A percentile compares a stretch with the other conserved stretches of the same genome.
Evolutionary conservation across 1,140 invertebrate species (phyloP).

Genomic region (Cydia pomonella): DNA sequence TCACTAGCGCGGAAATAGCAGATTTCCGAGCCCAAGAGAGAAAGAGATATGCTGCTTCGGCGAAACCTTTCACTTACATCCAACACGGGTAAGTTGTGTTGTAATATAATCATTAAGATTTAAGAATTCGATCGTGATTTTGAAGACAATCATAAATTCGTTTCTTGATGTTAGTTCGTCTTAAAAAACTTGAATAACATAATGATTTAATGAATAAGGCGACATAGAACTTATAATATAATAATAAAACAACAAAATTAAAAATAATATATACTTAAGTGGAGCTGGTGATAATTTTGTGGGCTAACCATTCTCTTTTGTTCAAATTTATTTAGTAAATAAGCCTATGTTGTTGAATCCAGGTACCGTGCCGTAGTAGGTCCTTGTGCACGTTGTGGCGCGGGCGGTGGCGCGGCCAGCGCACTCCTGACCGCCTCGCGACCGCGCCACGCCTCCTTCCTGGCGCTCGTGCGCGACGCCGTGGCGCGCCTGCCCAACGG

Average conservation of each 20-base stretch:
- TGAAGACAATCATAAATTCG: no score
- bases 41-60: conserved; percentile 55
- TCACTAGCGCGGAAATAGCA: conserved; percentile 88
- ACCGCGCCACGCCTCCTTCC: conserved; percentile 95
- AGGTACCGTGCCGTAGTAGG: conserved; percentile 61
- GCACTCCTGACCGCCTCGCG: conserved; percentile 90
- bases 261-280: no score
- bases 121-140: neutral
- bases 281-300: no score
- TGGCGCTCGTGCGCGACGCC: conserved; percentile 95
- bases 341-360: neutral
- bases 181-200: no score
- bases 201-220: no score
- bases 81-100: conserved; percentile 76
- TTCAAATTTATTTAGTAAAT: no score
- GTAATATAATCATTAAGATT: conserved; percentile 8
- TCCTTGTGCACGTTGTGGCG: conserved; percentile 44
- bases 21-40: conserved; percentile 87
- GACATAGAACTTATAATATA: no score
- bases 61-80: conserved; percentile 70
- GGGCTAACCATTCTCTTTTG: no score
- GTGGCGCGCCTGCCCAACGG: conserved; percentile 96
- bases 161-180: no score
- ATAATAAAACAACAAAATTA: no score
- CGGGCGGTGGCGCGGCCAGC: conserved; percentile 89